phyloP scores from a whole-genome alignment of 1,140 invertebrate species.

The Solen grandis region DNA sequence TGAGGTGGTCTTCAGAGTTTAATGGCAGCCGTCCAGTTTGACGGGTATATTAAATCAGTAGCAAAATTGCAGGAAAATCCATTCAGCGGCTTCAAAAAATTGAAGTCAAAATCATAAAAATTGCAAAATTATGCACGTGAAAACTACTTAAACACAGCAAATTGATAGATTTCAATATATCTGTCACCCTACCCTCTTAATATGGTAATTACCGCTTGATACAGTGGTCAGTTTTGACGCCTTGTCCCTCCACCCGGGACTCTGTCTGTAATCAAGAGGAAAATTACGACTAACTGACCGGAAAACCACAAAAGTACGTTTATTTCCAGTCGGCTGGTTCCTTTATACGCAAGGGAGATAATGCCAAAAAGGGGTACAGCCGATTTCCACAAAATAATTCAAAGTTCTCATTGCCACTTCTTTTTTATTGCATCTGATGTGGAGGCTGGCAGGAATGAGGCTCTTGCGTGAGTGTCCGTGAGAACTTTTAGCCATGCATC shows the following conservation, averaged over 20 bases:
- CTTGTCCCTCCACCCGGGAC: conserved; percentile 37
- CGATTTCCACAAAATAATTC: conserved; percentile 46
- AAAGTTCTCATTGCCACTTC: not conserved
- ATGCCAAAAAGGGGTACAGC: conserved; percentile 21
- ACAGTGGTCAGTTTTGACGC: conserved; percentile 57
- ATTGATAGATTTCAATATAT: conserved; percentile 59
- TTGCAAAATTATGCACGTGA: conserved; percentile 56
- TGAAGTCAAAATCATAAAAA: not conserved
- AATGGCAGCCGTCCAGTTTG: too few species aligned
- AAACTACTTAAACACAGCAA: conserved; percentile 33
- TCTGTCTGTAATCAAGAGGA: conserved; percentile 43
- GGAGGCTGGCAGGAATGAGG: too few species aligned
- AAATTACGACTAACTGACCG: conserved; percentile 55
- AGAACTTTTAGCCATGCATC: too few species aligned
- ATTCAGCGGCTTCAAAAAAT: not conserved
- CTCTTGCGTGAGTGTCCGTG: too few species aligned
- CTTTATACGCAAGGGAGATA: conserved; percentile 52
- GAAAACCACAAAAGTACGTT: conserved; percentile 49
- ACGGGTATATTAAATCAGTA: too few species aligned
- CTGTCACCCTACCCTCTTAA: conserved; percentile 43
- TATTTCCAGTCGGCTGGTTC: conserved; percentile 27
- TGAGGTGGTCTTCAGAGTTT: too few species aligned
- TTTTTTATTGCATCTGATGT: not conserved
- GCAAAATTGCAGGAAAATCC: not conserved
- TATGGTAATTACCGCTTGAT: conserved; percentile 55